A percentile compares a stretch with the other conserved stretches of the same genome.
phyloP scores from a whole-genome alignment of 1,140 invertebrate species.

The Leptestheria dahalacensis region DNA sequence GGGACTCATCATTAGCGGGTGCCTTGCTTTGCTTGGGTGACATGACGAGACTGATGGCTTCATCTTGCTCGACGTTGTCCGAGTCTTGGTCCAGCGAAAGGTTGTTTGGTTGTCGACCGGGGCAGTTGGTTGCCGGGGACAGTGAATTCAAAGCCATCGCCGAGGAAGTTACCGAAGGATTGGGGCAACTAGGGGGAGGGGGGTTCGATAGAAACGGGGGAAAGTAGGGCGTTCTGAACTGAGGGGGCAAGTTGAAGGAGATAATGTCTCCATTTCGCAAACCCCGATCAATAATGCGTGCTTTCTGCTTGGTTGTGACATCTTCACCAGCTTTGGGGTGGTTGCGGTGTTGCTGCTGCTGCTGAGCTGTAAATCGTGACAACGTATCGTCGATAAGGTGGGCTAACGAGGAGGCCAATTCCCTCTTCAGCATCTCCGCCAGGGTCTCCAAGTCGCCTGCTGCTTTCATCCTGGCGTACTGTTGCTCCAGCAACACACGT shows the following conservation, averaged over 20 bases:
- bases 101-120: not conserved
- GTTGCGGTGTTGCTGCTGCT: not conserved
- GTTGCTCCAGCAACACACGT: constrained; percentile 56
- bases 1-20: constrained; percentile 14
- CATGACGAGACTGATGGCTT: constrained; percentile 70
- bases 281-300: constrained; percentile 11
- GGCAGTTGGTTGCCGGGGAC: not conserved
- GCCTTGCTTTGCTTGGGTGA: not conserved
- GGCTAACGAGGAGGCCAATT: constrained; percentile 66
- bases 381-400: constrained; percentile 79
- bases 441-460: constrained; percentile 64
- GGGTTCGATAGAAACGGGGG: not conserved
- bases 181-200: not conserved
- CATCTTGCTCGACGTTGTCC: constrained; percentile 64
- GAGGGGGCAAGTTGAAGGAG: constrained; percentile 2
- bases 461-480: constrained; percentile 24
- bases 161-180: not conserved
- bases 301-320: constrained; percentile 2
- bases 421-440: constrained; percentile 72
- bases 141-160: not conserved
- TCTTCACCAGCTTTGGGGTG: not conserved
- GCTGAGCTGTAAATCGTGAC: constrained; percentile 47
- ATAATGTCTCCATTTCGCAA: constrained; percentile 1
- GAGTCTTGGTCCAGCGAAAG: constrained; percentile 4
- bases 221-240: not conserved